Evolutionary conservation across 2,113 vertebrate species (phyloP), one percentile per base, ranked within the genome.

Genomic region (Platichthys flesus): DNA sequence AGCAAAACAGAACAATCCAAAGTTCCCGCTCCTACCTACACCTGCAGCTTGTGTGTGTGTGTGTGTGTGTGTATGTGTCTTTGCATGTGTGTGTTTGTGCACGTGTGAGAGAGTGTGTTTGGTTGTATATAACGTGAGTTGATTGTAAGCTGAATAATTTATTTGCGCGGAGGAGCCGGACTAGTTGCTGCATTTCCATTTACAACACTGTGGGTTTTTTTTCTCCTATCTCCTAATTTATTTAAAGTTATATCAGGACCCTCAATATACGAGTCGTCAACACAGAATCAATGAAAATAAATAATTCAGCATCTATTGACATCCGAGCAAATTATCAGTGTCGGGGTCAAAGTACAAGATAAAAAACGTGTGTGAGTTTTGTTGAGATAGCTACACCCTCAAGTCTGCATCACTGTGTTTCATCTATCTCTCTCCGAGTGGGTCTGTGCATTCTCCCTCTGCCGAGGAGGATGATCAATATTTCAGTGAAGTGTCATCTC

Each of bases 401-500:
- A 71, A 70, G 69, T 81, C 61, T 56, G 55, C 71, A 67, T 71
- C 74, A 28, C 62, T 85, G 26, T 57, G 61, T 89, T 80, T 84
- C 69, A 81, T 87, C 84, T 78, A 23, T 86, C 71, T 66, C 10
- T 82, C 78, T 87, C 59, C 82, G 71, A 74, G 56, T 84, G 76
- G 78, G 61, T 86, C 58, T 77, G 52, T 73, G 40, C 58, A 45
- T 57, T 71, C 68, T 86, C 64, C 54, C 62, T 81, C 69, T 75
- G 28, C 77, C 71, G 79, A 76, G 76, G 75, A 86, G 75, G 74
- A 76, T 88, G 82, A 93, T 93, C 91, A 91, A 93, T 93, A 91
- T 92, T 93, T 93, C 81, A 93, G 82, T 77, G 84, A 89, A 87
- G 87, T 89, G 88, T 91, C 91, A 92, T 91, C 85, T 81, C 85